Conservation (phyloP, 2,113 vertebrate genomes). For the Proteles cristata region DNA sequence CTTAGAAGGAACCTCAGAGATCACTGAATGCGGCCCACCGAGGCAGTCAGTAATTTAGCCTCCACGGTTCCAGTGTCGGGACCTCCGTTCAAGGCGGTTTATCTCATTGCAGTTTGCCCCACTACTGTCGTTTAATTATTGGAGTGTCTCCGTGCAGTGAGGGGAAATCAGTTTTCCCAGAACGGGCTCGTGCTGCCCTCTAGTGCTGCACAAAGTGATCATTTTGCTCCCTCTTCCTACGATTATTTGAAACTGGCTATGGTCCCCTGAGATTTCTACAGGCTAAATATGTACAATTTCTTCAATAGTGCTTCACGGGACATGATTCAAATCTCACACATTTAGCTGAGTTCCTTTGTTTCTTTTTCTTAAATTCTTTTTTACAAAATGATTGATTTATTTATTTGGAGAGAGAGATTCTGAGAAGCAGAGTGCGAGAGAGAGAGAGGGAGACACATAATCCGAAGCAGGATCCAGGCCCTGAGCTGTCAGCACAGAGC, state of each 20-base stretch:
- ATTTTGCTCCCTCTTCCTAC: neutral
- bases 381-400: too few relatives aligned
- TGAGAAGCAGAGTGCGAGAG: too few relatives aligned
- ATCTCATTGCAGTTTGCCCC: neutral
- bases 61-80: neutral
- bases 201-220: constrained; percentile 3
- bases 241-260: neutral
- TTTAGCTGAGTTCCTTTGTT: neutral
- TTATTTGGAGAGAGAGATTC: too few relatives aligned
- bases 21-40: neutral
- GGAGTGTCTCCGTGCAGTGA: neutral
- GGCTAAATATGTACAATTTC: neutral
- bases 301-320: neutral
- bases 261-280: neutral
- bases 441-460: too few relatives aligned
- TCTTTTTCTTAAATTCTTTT: neutral
- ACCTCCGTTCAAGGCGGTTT: neutral
- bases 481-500: too few relatives aligned
- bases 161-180: neutral
- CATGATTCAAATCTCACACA: constrained; percentile 14
- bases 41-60: neutral
- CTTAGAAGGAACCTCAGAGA: neutral
- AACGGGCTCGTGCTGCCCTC: constrained; percentile 39
- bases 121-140: neutral
- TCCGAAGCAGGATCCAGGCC: too few relatives aligned